Evolutionary conservation across 2,888 invertebrate species (phyloP).

Genomic region (Apodemia zela): DNA sequence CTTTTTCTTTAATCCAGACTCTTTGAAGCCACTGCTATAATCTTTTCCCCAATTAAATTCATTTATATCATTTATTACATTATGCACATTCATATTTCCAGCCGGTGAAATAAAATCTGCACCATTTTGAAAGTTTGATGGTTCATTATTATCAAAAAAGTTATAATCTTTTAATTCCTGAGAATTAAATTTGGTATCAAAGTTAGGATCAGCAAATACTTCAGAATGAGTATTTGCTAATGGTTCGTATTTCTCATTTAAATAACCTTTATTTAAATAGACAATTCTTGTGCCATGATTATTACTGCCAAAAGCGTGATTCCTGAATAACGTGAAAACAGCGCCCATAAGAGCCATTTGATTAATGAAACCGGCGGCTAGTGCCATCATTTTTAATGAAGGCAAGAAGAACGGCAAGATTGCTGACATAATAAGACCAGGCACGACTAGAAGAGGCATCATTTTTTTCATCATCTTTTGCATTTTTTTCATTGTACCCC

Average conservation of each 20-base stretch:
- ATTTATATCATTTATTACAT: constrained; percentile 6
- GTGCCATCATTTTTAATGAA: constrained; percentile 83
- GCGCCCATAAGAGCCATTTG: constrained; percentile 84
- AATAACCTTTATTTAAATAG: constrained; percentile 80
- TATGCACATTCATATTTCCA: constrained; percentile 1
- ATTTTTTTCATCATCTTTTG: constrained; percentile 55
- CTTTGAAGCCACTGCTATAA: not conserved
- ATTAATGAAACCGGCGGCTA: constrained; percentile 82
- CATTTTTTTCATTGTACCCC: constrained; percentile 57
- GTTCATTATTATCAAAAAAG: constrained; percentile 25
- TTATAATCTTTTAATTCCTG: constrained; percentile 32
- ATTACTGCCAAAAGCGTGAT: constrained; percentile 79
- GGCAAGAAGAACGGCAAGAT: constrained; percentile 85
- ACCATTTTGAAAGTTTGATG: not conserved
- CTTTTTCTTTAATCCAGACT: not conserved
- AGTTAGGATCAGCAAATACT: constrained; percentile 28
- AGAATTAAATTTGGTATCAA: constrained; percentile 27
- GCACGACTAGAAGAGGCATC: constrained; percentile 80
- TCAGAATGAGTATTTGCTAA: constrained; percentile 28
- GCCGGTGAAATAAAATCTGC: not conserved
- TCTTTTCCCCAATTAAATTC: constrained; percentile 13
- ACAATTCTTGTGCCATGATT: constrained; percentile 74
- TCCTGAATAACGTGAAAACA: constrained; percentile 77
- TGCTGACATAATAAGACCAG: constrained; percentile 83
- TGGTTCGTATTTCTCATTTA: constrained; percentile 56